Conservation (phyloP, 1,140 invertebrate genomes). For the Bombus terrestris region DNA sequence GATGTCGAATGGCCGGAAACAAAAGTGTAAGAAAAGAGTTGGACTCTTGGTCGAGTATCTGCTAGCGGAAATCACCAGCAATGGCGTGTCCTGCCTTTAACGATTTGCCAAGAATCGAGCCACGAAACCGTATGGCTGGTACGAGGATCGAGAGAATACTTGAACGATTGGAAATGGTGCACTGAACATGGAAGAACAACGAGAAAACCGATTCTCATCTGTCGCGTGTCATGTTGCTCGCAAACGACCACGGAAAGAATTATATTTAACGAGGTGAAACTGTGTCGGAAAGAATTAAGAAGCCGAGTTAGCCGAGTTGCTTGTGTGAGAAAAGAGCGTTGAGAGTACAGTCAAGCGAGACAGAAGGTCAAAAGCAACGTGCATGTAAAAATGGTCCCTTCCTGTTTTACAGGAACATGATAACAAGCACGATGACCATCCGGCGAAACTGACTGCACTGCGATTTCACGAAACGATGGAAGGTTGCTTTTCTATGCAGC, state of each 20-base stretch:
- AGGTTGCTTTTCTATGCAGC: background rate
- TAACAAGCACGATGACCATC: background rate
- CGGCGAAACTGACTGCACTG: background rate
- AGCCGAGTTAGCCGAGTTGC: background rate
- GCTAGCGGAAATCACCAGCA: too few relatives aligned
- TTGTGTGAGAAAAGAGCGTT: background rate
- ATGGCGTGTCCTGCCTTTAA: too few relatives aligned
- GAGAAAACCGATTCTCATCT: background rate
- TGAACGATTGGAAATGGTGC: background rate
- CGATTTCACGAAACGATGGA: background rate
- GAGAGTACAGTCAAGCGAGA: background rate
- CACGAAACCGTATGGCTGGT: too few relatives aligned
- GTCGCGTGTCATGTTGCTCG: conserved; percentile 12
- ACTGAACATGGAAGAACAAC: background rate
- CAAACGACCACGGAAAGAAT: background rate
- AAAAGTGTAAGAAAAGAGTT: background rate
- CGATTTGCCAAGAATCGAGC: too few relatives aligned
- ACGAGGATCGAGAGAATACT: too few relatives aligned
- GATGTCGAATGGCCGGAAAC: too few relatives aligned
- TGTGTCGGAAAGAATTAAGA: conserved; percentile 9
- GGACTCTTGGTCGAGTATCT: too few relatives aligned
- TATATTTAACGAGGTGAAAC: background rate
- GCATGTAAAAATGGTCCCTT: background rate
- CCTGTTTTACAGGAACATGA: background rate
- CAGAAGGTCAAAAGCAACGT: too few relatives aligned